These are phyloP conservation scores for Monodelphis domestica DNA, from an alignment of 2,797 vertebrate genomes.

Conservation along the genomic window DNA sequence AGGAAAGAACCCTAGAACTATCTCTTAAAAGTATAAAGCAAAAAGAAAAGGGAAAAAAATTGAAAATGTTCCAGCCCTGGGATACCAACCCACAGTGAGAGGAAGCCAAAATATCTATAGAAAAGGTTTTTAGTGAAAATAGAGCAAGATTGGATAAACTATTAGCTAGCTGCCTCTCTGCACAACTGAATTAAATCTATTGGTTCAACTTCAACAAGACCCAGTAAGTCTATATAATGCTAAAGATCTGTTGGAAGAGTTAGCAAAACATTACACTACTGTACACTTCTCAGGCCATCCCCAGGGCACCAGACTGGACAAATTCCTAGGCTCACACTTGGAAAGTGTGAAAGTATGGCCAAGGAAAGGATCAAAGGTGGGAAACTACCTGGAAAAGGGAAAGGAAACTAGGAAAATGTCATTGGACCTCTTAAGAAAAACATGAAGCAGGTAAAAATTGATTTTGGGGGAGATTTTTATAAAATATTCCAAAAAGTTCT, in stretches of 20 bases:
- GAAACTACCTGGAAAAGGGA: background rate
- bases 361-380: background rate
- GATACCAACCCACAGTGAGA: background rate
- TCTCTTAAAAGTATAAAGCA: background rate
- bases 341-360: background rate
- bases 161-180: background rate
- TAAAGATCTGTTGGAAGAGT: background rate
- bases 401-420: background rate
- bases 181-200: background rate
- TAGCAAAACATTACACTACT: background rate
- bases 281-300: background rate
- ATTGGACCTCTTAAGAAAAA: background rate
- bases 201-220: background rate
- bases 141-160: background rate
- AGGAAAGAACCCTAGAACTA: background rate
- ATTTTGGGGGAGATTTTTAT: background rate
- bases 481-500: background rate
- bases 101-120: background rate
- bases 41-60: background rate
- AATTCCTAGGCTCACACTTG: background rate
- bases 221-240: background rate
- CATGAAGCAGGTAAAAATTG: background rate
- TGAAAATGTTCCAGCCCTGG: background rate
- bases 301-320: background rate
- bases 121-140: background rate